phyloP scores from a whole-genome alignment of 2,797 vertebrate species.

The Philypnodon macrostomus region DNA sequence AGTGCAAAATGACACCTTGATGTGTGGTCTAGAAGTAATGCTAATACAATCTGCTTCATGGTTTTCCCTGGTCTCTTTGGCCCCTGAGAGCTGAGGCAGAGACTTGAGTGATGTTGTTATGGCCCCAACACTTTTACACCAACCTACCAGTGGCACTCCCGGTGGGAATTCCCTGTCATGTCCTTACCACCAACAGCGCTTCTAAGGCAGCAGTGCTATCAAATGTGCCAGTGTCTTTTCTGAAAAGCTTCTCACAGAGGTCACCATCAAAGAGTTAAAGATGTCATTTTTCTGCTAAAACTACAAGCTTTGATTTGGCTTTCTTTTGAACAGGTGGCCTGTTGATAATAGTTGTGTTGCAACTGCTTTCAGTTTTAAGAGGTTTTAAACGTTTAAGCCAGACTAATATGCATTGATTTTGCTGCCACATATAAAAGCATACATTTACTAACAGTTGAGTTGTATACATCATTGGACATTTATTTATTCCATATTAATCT shows the following conservation, averaged over 20 bases:
- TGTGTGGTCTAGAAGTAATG: not conserved
- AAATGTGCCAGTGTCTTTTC: conserved; percentile 28
- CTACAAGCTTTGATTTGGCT: too few species aligned
- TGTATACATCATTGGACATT: too few species aligned
- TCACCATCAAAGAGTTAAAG: conserved; percentile 22
- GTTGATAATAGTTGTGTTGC: too few species aligned
- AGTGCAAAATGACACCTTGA: not conserved
- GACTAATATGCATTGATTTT: too few species aligned
- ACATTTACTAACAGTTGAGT: too few species aligned
- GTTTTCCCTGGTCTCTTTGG: conserved; percentile 14
- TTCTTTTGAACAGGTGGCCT: too few species aligned
- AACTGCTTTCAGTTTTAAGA: too few species aligned
- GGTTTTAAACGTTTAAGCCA: too few species aligned
- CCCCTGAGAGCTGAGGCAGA: conserved; percentile 45
- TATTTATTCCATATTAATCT: too few species aligned
- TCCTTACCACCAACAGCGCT: conserved; percentile 19
- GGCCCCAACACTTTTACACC: conserved; percentile 58
- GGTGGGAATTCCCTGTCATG: conserved; percentile 55
- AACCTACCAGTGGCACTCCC: conserved; percentile 50
- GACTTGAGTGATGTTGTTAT: conserved; percentile 57
- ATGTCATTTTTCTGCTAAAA: too few species aligned
- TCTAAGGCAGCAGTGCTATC: conserved; percentile 37
- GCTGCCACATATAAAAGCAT: too few species aligned
- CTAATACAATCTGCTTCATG: not conserved
- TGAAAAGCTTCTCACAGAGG: conserved; percentile 35